Evolutionary conservation across 2,888 invertebrate genomes (phyloP).

Genomic region (Nematopogon swammerdamellus): DNA sequence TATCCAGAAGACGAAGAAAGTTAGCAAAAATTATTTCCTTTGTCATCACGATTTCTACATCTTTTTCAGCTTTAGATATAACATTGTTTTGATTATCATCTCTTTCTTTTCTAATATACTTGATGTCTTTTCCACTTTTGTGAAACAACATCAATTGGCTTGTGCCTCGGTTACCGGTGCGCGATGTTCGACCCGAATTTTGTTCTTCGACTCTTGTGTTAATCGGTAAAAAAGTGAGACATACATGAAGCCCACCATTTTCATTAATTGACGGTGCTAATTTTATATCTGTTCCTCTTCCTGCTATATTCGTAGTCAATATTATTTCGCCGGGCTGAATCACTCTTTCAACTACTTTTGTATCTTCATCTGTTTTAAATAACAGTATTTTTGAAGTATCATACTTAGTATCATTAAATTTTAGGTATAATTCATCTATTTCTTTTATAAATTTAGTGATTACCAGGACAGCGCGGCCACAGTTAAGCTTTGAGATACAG

Average conservation of each 20-base stretch:
- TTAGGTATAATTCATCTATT: conserved; percentile 4
- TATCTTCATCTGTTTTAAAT: conserved; percentile 8
- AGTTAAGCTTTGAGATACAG: conserved; percentile 7
- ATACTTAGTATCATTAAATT: conserved; percentile 6
- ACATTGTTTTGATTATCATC: conserved; percentile 1
- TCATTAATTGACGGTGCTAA: conserved; percentile 5
- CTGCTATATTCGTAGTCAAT: conserved; percentile 11
- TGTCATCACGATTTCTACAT: conserved; percentile 3
- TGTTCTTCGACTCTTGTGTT: conserved; percentile 10
- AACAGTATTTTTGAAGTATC: conserved; percentile 7
- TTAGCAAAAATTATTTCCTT: conserved; percentile 9
- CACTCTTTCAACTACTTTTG: conserved; percentile 4
- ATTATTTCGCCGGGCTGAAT: conserved; percentile 9
- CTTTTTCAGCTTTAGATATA: conserved; percentile 2
- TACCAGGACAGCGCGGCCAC: conserved; percentile 7
- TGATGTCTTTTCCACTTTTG: neutral
- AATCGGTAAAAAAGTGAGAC: conserved; percentile 8
- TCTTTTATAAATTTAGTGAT: conserved; percentile 10
- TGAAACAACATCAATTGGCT: conserved; percentile 7
- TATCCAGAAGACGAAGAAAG: conserved; percentile 6
- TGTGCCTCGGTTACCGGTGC: conserved; percentile 9
- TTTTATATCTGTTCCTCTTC: conserved; percentile 10
- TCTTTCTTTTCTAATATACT: conserved; percentile 1
- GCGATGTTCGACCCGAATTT: conserved; percentile 10
- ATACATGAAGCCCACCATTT: conserved; percentile 10